A percentile compares a stretch with the other conserved stretches of the same genome.
Evolutionary conservation across 1,140 invertebrate species (phyloP).

Genomic region (Plodia interpunctella): DNA sequence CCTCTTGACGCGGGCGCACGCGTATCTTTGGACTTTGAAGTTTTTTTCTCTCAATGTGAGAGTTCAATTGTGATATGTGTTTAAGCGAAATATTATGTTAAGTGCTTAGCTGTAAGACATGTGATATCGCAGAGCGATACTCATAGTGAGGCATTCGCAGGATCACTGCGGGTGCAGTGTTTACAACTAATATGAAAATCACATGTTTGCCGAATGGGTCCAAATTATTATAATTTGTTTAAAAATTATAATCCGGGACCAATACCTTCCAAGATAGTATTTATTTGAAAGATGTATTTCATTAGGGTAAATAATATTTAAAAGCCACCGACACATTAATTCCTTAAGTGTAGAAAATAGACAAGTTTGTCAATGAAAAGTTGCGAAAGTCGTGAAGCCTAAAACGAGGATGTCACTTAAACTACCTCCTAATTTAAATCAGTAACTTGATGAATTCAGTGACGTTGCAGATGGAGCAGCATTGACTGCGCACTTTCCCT

Average conservation of each 20-base stretch:
- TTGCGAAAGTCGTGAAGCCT: slow-evolving; percentile 60
- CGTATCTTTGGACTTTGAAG: slow-evolving; percentile 62
- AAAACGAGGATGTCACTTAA: slow-evolving; percentile 47
- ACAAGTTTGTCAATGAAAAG: slow-evolving; percentile 65
- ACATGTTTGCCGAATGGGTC: slow-evolving; percentile 72
- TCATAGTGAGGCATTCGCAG: slow-evolving; percentile 57
- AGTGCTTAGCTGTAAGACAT: slow-evolving; percentile 56
- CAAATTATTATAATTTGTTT: slow-evolving; percentile 78
- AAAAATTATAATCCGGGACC: slow-evolving; percentile 78
- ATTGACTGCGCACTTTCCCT: slow-evolving; percentile 39
- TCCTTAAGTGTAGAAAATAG: slow-evolving; percentile 76
- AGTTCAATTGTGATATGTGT: slow-evolving; percentile 75
- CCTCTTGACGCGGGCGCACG: slow-evolving; percentile 42
- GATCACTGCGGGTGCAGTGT: slow-evolving; percentile 49
- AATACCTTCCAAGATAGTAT: slow-evolving; percentile 77
- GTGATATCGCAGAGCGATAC: slow-evolving; percentile 71
- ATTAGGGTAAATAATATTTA: slow-evolving; percentile 74
- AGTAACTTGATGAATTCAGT: slow-evolving; percentile 51
- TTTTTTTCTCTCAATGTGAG: slow-evolving; percentile 53
- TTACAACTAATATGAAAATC: slow-evolving; percentile 56
- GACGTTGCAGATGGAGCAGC: slow-evolving; percentile 37
- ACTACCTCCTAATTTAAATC: slow-evolving; percentile 74
- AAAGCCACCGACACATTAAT: slow-evolving; percentile 77
- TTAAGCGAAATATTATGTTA: slow-evolving; percentile 60
- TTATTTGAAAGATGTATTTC: slow-evolving; percentile 77